phyloP scores from a whole-genome alignment of 2,797 vertebrate genomes.

The Otus scops region DNA sequence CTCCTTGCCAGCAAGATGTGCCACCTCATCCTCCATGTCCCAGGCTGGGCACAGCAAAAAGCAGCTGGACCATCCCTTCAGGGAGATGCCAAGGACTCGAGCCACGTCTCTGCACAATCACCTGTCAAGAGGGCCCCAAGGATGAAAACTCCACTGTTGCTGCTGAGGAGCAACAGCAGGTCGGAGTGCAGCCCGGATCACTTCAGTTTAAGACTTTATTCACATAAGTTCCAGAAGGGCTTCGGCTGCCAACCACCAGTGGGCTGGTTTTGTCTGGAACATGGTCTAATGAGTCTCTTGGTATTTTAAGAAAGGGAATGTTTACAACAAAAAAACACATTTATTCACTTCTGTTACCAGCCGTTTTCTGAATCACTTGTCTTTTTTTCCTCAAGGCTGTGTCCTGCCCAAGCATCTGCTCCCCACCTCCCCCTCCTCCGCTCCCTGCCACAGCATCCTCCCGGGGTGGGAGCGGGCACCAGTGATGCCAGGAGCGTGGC shows the following conservation, averaged over 20 bases:
- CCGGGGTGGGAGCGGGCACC: neutral
- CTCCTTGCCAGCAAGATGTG: neutral
- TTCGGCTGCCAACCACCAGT: neutral
- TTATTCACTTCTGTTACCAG: constrained; percentile 11
- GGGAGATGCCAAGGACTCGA: neutral
- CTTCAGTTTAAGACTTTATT: neutral
- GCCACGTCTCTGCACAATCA: accelerated
- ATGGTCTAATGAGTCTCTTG: constrained; percentile 2
- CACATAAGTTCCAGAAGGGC: neutral
- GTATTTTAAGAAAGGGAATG: constrained; percentile 25
- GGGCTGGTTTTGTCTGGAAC: constrained; percentile 25
- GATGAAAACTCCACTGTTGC: neutral
- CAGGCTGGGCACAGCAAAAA: neutral
- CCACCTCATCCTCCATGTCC: neutral
- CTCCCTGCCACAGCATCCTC: neutral
- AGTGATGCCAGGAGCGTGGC: accelerated
- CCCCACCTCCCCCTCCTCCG: neutral
- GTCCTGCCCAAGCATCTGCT: constrained; percentile 20
- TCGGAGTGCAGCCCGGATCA: neutral
- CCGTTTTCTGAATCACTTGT: constrained; percentile 17
- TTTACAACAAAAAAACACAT: neutral
- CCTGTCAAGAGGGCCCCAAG: accelerated
- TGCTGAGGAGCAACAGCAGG: neutral
- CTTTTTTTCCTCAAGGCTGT: neutral
- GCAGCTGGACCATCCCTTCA: neutral